These are phyloP conservation scores for Lottia scabra DNA, from an alignment of 2,888 invertebrate species.

Conservation along the genomic window DNA sequence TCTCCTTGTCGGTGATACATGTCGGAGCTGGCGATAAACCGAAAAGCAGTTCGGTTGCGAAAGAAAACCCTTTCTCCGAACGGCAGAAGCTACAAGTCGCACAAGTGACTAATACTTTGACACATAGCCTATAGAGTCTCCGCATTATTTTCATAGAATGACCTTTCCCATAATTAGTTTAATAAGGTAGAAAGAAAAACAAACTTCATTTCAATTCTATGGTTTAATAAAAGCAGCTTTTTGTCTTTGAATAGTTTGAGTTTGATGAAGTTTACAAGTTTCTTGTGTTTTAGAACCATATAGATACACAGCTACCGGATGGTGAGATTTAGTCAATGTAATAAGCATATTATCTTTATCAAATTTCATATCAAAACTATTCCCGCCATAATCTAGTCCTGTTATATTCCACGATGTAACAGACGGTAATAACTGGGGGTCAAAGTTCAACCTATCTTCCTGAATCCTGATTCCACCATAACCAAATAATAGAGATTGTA, in stretches of 20 bases:
- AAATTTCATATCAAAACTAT: conserved; percentile 51
- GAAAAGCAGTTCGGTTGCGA: no score
- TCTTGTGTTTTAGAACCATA: background rate
- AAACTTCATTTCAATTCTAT: no score
- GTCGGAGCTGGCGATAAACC: no score
- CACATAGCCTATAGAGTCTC: no score
- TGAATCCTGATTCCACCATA: conserved; percentile 68
- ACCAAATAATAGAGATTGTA: conserved; percentile 69
- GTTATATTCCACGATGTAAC: conserved; percentile 52
- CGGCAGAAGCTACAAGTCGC: no score
- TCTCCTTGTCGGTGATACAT: no score
- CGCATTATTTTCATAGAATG: no score
- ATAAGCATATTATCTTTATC: conserved; percentile 22
- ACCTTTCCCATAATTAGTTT: no score
- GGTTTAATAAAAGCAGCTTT: conserved; percentile 5
- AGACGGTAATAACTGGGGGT: conserved; percentile 54
- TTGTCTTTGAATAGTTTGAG: background rate
- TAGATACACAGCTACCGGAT: background rate
- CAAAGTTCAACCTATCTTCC: conserved; percentile 43
- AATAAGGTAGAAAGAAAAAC: no score
- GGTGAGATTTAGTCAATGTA: conserved; percentile 13
- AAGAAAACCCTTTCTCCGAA: no score
- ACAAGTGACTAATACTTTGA: no score
- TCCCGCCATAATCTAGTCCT: conserved; percentile 61
- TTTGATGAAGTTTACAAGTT: background rate